These are phyloP conservation scores for Argyrosomus regius DNA, from an alignment of 2,797 vertebrate genomes.

Conservation along the genomic window DNA sequence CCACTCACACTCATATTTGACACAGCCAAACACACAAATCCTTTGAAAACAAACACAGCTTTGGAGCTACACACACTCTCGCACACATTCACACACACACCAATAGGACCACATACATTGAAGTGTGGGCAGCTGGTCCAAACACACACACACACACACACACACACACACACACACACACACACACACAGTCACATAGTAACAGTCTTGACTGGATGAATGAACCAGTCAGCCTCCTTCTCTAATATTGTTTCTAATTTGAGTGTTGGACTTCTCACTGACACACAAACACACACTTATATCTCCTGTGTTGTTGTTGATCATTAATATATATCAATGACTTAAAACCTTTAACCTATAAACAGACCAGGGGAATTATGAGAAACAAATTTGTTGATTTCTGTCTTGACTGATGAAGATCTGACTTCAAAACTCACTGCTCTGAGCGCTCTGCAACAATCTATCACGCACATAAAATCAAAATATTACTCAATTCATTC, in stretches of 20 bases:
- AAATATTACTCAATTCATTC: background rate
- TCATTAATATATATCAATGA: background rate
- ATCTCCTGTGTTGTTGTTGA: background rate
- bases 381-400: background rate
- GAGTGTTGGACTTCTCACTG: background rate
- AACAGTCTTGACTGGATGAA: slow-evolving; percentile 7
- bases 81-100: background rate
- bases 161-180: background rate
- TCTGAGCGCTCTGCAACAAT: background rate
- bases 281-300: background rate
- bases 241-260: background rate
- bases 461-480: background rate
- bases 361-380: background rate
- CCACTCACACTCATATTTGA: background rate
- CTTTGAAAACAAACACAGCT: background rate
- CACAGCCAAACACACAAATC: too few species aligned
- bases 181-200: slow-evolving; percentile 1
- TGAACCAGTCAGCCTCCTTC: background rate
- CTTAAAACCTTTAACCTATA: background rate
- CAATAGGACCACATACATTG: background rate
- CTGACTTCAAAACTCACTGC: background rate
- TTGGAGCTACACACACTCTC: background rate
- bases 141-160: slow-evolving; percentile 7
- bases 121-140: slow-evolving; percentile 9
- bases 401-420: background rate